Evolutionary conservation across 2,888 invertebrate genomes (phyloP), one percentile per base, ranked within the genome.

Genomic region (Rhingia campestris): DNA sequence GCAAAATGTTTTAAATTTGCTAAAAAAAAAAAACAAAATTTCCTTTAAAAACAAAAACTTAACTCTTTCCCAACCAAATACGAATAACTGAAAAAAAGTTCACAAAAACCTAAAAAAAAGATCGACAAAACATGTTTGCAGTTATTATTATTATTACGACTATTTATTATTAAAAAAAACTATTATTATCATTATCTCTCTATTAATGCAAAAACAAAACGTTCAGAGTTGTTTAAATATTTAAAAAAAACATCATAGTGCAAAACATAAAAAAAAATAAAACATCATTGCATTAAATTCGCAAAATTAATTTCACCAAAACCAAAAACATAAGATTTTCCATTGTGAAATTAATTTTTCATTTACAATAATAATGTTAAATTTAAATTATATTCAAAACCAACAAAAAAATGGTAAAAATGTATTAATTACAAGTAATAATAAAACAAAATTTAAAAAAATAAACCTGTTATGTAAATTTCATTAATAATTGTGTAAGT

Each of bases 381-480:
- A 76, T 82, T 76, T 72, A 59, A 63, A 89, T 87, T 86, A 86
- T 86, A 88, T 74, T 87, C 66, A 81, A 87, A 84, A 61, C 70
- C 70, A 81, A 85, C 82, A 81, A 79, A 86, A 61, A 81, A 61
- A 73, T 67, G 76, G 77, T 69, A 30, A 9, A 30, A 49, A 64
- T 22, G 22, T 22, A 81, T 69, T 77, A 74, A 76, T 51, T 74
- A 51, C 53, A 81, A 80, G 67, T 66, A 87, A 79, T 77, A 67
- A 76, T 86, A 86, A 77, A 73, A 86, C 73, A 86, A 72, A 82
- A 72, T 75, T 7, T 7, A 61, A 82, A 81, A 45, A 86, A 22
- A 22, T 22, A 2, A 22, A 88, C 86, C 86, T 89, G 89, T 90
- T 90, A 90, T 89, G 89, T 88, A 90, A 88, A 90, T 89, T 89